These are phyloP conservation scores for Lycocerus yunnanus DNA, from an alignment of 2,888 invertebrate genomes.

Conservation along the genomic window DNA sequence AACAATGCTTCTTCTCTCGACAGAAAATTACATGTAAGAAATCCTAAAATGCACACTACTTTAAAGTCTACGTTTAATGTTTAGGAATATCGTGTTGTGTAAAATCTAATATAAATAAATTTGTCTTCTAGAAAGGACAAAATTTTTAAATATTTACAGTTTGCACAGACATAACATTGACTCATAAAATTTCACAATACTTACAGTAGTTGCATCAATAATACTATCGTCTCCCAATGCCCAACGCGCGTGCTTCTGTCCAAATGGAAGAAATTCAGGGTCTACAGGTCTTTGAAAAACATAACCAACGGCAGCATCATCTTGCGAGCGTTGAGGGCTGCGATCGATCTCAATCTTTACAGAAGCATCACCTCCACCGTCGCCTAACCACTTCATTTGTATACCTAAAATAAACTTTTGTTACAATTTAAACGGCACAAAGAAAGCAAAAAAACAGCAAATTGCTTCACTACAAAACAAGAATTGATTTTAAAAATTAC, in stretches of 20 bases:
- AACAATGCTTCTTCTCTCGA: background rate
- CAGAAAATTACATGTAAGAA: background rate
- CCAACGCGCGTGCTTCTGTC: constrained; percentile 81
- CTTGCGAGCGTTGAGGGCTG: constrained; percentile 75
- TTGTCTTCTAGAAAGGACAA: background rate
- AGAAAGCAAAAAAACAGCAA: background rate
- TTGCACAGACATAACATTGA: background rate
- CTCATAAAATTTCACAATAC: constrained; percentile 1
- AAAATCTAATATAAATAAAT: background rate
- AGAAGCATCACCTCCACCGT: constrained; percentile 68
- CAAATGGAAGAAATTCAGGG: constrained; percentile 73
- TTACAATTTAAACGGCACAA: background rate
- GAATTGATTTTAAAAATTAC: background rate
- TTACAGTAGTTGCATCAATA: constrained; percentile 72
- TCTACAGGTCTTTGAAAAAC: constrained; percentile 87
- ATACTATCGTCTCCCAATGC: constrained; percentile 87
- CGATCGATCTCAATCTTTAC: constrained; percentile 66
- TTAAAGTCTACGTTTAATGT: too few species aligned
- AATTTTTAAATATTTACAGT: background rate
- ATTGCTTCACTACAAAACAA: background rate
- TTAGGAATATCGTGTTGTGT: too few species aligned
- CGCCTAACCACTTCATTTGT: constrained; percentile 80
- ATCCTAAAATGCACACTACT: background rate
- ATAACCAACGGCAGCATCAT: constrained; percentile 92
- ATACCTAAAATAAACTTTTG: constrained; percentile 39